These are phyloP conservation scores for Tenthredo livida DNA, from an alignment of 2,888 invertebrate genomes.

Conservation along the genomic window DNA sequence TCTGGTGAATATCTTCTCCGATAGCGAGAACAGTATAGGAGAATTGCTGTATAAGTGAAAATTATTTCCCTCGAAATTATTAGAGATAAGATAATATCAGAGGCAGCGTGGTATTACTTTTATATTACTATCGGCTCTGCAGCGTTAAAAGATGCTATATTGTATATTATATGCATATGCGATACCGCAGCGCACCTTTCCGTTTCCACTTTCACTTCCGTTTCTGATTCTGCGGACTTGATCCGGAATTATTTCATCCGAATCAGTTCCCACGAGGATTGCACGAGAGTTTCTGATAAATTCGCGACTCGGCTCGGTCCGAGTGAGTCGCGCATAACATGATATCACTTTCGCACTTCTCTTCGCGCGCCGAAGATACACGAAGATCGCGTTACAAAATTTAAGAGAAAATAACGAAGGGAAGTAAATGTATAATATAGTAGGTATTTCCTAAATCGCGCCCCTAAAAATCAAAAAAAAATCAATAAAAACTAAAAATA, in stretches of 20 bases:
- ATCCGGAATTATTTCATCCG: constrained; percentile 28
- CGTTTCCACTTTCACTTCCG: not conserved
- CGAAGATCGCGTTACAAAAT: not conserved
- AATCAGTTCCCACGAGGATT: constrained; percentile 47
- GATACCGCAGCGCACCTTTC: not conserved
- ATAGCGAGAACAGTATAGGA: not conserved
- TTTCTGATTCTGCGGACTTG: not conserved
- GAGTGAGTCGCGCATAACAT: constrained; percentile 24
- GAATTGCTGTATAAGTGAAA: not conserved
- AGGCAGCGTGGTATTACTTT: not conserved
- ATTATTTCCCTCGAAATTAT: not conserved
- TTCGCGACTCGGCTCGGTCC: constrained; percentile 3
- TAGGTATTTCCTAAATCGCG: not conserved
- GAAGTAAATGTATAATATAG: not conserved
- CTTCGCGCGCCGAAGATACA: not conserved
- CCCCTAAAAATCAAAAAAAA: not conserved
- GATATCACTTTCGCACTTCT: constrained; percentile 27
- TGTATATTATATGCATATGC: not conserved
- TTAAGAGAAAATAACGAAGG: not conserved
- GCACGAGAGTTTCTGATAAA: constrained; percentile 28
- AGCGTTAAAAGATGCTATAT: too few relatives aligned
- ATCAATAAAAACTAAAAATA: too few relatives aligned
- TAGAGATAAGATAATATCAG: not conserved
- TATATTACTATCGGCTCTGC: not conserved
- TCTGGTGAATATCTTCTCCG: not conserved